Conservation (phyloP, 2,797 vertebrate species). For the Sebastes nivosus region DNA sequence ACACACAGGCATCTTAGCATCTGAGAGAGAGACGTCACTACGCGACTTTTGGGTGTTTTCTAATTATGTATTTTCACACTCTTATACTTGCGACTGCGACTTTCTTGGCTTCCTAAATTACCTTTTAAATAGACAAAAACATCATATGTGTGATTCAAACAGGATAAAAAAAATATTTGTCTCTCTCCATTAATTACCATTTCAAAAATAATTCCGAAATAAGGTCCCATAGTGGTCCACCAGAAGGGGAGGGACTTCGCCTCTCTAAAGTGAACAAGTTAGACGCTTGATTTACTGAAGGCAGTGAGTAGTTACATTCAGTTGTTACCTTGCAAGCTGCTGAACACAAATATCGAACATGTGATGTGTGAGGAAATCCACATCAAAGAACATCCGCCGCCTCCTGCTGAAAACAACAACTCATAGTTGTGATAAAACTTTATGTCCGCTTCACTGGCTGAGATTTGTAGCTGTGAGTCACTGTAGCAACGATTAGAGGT, state of each 20-base stretch:
- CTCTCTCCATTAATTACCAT: no score
- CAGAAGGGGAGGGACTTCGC: no score
- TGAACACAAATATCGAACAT: background rate
- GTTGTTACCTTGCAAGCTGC: background rate
- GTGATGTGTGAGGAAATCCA: background rate
- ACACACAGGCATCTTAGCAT: no score
- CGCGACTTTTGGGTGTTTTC: background rate
- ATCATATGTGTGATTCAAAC: background rate
- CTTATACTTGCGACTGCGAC: no score
- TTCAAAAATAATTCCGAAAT: background rate
- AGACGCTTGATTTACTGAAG: background rate
- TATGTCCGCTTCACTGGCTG: background rate
- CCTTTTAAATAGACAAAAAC: background rate
- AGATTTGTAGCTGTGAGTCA: background rate
- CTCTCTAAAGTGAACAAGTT: background rate
- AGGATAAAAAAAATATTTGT: background rate
- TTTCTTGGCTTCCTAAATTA: no score
- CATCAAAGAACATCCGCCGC: background rate
- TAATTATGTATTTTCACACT: background rate
- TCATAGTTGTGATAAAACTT: background rate
- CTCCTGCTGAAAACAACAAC: background rate
- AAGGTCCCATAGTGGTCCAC: background rate
- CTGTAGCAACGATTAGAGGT: background rate
- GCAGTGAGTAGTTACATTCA: background rate
- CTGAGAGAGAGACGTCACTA: no score